Evolutionary conservation across 2,888 invertebrate genomes (phyloP).

Genomic region (Acanthococcus lagerstroemiae): DNA sequence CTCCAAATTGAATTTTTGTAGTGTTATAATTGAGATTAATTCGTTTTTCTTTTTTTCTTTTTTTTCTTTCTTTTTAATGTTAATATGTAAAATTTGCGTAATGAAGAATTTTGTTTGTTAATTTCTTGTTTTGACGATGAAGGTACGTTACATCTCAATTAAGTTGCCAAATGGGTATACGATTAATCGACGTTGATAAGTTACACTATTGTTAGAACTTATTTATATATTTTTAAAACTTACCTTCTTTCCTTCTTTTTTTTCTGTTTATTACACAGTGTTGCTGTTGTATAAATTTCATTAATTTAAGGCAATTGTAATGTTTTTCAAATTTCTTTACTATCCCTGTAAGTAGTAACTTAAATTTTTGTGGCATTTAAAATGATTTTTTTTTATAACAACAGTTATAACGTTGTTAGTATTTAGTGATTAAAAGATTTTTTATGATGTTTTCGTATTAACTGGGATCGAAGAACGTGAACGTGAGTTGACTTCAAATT

Average conservation of each 20-base stretch:
- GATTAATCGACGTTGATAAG: slow-evolving; percentile 26
- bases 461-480: too few species aligned
- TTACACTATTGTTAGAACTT: slow-evolving; percentile 21
- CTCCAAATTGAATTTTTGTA: too few species aligned
- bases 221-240: slow-evolving; percentile 9
- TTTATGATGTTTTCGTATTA: too few species aligned
- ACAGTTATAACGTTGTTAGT: slow-evolving; percentile 28
- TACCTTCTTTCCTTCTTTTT: neutral
- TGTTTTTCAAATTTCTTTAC: slow-evolving; percentile 21
- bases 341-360: slow-evolving; percentile 25
- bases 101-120: slow-evolving; percentile 15
- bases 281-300: slow-evolving; percentile 29
- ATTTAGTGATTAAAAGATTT: slow-evolving; percentile 26
- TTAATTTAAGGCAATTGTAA: slow-evolving; percentile 24
- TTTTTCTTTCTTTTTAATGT: too few species aligned
- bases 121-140: slow-evolving; percentile 9
- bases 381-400: slow-evolving; percentile 30
- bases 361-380: slow-evolving; percentile 24
- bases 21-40: too few species aligned
- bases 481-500: too few species aligned
- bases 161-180: slow-evolving; percentile 30
- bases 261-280: slow-evolving; percentile 27
- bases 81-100: too few species aligned
- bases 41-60: too few species aligned
- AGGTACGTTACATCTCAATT: slow-evolving; percentile 20